Conservation (phyloP, 2,113 vertebrate genomes). For the Caloenas nicobarica region DNA sequence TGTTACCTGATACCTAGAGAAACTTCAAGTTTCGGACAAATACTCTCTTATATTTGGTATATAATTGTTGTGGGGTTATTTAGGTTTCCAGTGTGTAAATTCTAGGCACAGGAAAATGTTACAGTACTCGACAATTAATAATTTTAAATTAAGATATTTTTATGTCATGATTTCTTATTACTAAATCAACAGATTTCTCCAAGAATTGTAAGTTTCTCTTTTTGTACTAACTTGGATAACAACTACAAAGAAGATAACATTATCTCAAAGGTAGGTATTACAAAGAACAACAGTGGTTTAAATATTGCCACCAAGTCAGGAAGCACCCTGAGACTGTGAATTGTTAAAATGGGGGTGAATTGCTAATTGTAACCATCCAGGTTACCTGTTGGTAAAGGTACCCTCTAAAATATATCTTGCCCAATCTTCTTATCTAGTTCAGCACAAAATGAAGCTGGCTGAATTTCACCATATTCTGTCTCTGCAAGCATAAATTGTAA, state of each 20-base stretch:
- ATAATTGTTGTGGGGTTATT: neutral
- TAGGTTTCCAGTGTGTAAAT: neutral
- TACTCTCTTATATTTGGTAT: neutral
- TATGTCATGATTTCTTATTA: neutral
- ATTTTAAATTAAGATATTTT: neutral
- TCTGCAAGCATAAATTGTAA: slow-evolving; percentile 72
- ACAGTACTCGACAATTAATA: neutral
- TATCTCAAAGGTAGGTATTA: neutral
- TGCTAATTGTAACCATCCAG: neutral
- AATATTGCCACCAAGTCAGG: neutral
- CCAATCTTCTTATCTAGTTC: slow-evolving; percentile 50
- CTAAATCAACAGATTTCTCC: neutral
- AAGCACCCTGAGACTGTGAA: neutral
- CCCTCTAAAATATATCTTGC: slow-evolving; percentile 13
- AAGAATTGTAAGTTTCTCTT: neutral
- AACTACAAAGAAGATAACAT: neutral
- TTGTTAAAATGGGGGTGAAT: neutral
- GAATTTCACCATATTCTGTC: slow-evolving; percentile 57
- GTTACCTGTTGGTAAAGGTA: slow-evolving; percentile 15
- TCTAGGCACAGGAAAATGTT: neutral
- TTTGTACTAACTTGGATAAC: neutral
- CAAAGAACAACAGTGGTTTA: neutral
- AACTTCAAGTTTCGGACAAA: neutral
- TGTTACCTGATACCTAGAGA: neutral
- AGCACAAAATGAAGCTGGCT: slow-evolving; percentile 23